Percentiles rank a stretch among this genome's conserved stretches.
These are phyloP conservation scores for Lasiommata megera DNA, from an alignment of 2,888 invertebrate species.

Conservation along the genomic window DNA sequence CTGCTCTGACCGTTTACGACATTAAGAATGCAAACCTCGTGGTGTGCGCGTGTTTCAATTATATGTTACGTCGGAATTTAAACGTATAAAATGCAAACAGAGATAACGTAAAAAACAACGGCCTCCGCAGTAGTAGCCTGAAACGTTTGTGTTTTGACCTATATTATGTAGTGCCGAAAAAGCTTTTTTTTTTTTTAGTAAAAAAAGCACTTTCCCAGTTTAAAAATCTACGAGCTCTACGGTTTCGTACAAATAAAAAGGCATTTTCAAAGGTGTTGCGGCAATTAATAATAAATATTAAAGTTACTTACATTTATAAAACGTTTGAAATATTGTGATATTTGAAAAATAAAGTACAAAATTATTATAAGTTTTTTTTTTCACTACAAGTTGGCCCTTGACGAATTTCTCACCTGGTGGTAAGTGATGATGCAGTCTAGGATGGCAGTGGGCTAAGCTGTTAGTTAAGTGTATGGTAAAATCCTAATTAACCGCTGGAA, in stretches of 20 bases:
- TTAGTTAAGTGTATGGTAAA: too few species aligned
- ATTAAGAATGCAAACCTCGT: slow-evolving; percentile 54
- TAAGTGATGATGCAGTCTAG: too few species aligned
- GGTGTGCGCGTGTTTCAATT: slow-evolving; percentile 58
- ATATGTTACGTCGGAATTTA: slow-evolving; percentile 42
- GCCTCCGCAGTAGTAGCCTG: not conserved
- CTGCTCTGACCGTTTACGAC: slow-evolving; percentile 46
- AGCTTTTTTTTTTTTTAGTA: not conserved
- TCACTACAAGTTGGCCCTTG: too few species aligned
- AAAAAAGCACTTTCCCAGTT: not conserved
- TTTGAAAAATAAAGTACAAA: not conserved
- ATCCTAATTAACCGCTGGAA: too few species aligned
- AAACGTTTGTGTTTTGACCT: slow-evolving; percentile 9
- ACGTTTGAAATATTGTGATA: not conserved
- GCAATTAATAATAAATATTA: not conserved
- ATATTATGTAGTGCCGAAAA: slow-evolving; percentile 8
- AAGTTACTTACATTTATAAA: not conserved
- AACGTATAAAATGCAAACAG: slow-evolving; percentile 28
- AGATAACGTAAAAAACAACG: slow-evolving; percentile 17
- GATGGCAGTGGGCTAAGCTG: too few species aligned
- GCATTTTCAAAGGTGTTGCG: not conserved
- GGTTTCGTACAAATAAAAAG: not conserved
- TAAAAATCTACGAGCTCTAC: not conserved
- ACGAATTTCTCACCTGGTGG: too few species aligned
- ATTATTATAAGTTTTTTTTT: too few species aligned